Evolutionary conservation across 2,113 vertebrate genomes (phyloP).

Genomic region (Crocuta crocuta): DNA sequence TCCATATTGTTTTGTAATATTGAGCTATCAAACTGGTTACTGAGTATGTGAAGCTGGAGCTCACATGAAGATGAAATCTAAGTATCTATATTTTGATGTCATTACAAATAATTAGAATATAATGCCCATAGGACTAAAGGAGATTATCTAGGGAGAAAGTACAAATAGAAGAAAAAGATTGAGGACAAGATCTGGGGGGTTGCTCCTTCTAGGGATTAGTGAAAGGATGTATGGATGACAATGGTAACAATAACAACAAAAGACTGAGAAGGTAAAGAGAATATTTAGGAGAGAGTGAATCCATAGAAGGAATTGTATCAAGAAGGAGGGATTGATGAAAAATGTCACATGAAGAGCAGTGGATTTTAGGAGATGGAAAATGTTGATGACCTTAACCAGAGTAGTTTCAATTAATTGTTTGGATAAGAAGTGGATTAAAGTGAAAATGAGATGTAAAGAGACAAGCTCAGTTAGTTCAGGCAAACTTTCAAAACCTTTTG

Average conservation of each 20-base stretch:
- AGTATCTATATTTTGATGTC: neutral
- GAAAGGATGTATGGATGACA: neutral
- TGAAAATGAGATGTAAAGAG: neutral
- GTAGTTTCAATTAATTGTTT: neutral
- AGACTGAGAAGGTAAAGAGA: neutral
- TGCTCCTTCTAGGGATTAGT: neutral
- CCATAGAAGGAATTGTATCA: neutral
- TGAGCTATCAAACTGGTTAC: neutral
- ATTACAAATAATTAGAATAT: neutral
- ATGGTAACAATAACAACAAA: neutral
- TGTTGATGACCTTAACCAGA: neutral
- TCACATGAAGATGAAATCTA: neutral
- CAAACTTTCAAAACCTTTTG: neutral
- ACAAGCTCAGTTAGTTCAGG: neutral
- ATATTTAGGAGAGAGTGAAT: neutral
- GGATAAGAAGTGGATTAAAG: neutral
- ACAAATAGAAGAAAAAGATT: neutral
- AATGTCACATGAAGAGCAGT: neutral
- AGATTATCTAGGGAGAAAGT: neutral
- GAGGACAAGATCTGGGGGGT: neutral
- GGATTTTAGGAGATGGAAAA: neutral
- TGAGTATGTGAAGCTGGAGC: neutral
- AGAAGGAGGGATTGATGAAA: neutral
- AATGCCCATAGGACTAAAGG: neutral
- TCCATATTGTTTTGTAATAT: neutral